Base-by-base conservation (phyloP, 2,797 vertebrate species). In the Falco biarmicus region DNA sequence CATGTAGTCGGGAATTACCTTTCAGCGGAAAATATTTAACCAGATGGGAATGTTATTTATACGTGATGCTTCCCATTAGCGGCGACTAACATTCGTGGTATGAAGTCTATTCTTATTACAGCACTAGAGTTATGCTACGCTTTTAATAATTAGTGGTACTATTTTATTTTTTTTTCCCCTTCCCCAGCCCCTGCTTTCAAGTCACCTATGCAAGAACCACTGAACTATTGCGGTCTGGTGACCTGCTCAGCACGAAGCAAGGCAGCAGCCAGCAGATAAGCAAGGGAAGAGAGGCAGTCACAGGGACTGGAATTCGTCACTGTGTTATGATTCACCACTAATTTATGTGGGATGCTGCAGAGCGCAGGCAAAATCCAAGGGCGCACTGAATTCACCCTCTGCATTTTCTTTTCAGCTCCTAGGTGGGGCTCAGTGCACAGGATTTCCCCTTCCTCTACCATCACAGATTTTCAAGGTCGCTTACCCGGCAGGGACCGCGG, bases 401-500 rank as follows among this genome's bases (percentile, higher is more conserved):
- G 14, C 43, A 2, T 84, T 90, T 89, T 84, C 78, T 76, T 68
- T 25, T 69, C 73, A 87, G 66, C 54, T 48, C 41, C 43, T 61
- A 95, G 94, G 94, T 95, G 92, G 94, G 95, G 93, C 81, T 95
- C 45, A 2, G 66, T 84, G 66, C 70, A 80, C 91, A 96, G 95
- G 96, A 96, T 96, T 95, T 96, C 92, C 94, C 84, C 53, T 95
- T 96, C 93, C 94, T 90, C 75, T 74, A 3, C 24, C 4, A 1
- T 29, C 69, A 22, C 1, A 9, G 71, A 69, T 31, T 29, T 47
- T 61, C 88, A 93, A 94, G 88, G 84, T 41, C 39, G 1, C 60
- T 81, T 71, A 54, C 16, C 41, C 3, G 0, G 34, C 15, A 13
- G 69, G 57, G 69, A 59, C 77, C 77, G 14, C 0, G 1, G 37